These are phyloP conservation scores for Aurelia aurita DNA, from an alignment of 30 jellyfish, hydroid and myxozoan genomes.

Conservation along the genomic window DNA sequence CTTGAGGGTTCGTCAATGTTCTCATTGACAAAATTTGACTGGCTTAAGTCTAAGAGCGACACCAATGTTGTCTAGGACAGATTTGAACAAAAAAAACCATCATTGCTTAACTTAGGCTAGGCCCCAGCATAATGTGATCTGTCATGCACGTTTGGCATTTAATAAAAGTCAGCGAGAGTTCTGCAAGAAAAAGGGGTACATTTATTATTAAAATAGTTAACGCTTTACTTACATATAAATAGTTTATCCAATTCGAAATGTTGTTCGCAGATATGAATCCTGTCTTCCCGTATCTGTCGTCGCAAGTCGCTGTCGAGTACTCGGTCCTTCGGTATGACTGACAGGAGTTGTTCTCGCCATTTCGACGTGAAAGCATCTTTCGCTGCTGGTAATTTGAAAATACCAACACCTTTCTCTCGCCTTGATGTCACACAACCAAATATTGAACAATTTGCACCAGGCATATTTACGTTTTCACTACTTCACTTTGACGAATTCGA, in stretches of 20 bases:
- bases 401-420: slow-evolving; percentile 31
- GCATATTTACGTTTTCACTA: background rate
- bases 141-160: too few relatives aligned
- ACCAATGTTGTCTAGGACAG: too few relatives aligned
- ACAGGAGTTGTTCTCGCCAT: slow-evolving; percentile 49
- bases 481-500: too few relatives aligned
- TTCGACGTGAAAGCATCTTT: slow-evolving; percentile 9
- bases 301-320: slow-evolving; percentile 14
- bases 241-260: slow-evolving; percentile 11
- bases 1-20: too few relatives aligned
- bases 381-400: slow-evolving; percentile 26
- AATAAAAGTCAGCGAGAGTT: too few relatives aligned
- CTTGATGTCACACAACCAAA: slow-evolving; percentile 55
- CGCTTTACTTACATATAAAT: background rate
- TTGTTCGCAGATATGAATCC: background rate
- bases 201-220: too few relatives aligned
- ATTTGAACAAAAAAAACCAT: too few relatives aligned
- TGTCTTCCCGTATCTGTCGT: slow-evolving; percentile 17
- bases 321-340: slow-evolving; percentile 15
- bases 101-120: too few relatives aligned
- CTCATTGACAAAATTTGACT: too few relatives aligned
- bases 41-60: too few relatives aligned
- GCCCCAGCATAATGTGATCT: too few relatives aligned
- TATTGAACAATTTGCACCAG: slow-evolving; percentile 55
- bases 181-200: too few relatives aligned